phyloP scores from a whole-genome alignment of 2,797 vertebrate species.

The Crax fasciolata region DNA sequence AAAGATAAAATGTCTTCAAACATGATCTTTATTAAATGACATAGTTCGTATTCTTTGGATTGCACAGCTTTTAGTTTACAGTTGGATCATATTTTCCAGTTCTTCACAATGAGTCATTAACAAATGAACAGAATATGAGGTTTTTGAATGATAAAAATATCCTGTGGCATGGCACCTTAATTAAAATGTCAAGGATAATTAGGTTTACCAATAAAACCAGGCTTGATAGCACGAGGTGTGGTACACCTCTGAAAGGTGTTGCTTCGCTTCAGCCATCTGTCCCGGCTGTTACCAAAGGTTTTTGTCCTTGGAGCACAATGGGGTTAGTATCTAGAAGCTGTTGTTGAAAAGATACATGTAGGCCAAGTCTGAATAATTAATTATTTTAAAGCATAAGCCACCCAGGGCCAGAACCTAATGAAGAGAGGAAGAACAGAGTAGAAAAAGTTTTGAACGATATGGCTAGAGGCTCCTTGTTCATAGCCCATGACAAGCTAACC shows the following conservation, averaged over 20 bases:
- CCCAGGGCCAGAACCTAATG: neutral
- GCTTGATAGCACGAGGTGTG: neutral
- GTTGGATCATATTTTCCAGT: neutral
- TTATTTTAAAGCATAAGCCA: conserved; percentile 18
- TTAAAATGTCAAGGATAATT: conserved; percentile 18
- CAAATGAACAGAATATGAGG: neutral
- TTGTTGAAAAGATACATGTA: neutral
- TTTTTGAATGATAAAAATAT: neutral
- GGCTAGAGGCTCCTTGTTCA: neutral
- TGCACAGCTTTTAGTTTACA: conserved; percentile 4
- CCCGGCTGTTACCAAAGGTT: neutral
- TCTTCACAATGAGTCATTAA: neutral
- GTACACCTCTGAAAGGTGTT: neutral
- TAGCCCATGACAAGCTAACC: neutral
- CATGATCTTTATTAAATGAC: neutral
- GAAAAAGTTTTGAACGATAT: neutral
- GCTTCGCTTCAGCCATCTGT: conserved; percentile 12
- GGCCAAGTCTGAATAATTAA: conserved; percentile 48
- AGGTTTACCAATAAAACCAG: neutral
- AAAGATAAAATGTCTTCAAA: neutral
- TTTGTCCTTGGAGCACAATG: conserved; percentile 35
- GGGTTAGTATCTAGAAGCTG: neutral
- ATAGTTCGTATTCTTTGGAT: neutral
- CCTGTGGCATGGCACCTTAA: neutral
- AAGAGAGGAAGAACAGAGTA: neutral